Evolutionary conservation across 2,797 vertebrate species (phyloP).

Genomic region (Micrastur ruficollis): DNA sequence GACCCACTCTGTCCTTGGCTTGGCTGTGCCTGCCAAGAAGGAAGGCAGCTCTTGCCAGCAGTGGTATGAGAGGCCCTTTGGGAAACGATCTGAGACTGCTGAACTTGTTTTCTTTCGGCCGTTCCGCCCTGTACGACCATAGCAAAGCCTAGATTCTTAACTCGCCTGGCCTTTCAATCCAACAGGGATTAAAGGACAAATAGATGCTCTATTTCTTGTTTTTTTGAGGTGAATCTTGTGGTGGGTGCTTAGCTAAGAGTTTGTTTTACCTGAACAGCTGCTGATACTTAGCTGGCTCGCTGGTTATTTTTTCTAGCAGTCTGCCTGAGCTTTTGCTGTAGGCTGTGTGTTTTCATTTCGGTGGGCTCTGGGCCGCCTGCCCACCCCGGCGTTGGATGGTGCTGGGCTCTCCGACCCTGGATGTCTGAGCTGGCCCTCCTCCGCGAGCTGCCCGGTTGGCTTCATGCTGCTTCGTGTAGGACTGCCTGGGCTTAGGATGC

Average conservation of each 20-base stretch:
- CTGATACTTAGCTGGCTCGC: not conserved
- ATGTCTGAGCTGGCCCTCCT: not conserved
- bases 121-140: not conserved
- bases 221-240: conserved; percentile 24
- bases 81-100: not conserved
- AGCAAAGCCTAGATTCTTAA: not conserved
- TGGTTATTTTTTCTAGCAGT: not conserved
- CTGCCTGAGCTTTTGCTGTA: not conserved
- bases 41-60: not conserved
- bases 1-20: not conserved
- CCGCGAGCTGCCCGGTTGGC: not conserved
- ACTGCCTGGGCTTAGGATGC: not conserved
- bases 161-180: not conserved
- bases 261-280: conserved; percentile 20
- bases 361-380: not conserved
- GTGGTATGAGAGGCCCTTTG: not conserved
- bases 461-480: not conserved
- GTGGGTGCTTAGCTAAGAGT: not conserved
- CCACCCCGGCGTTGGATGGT: accelerated
- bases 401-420: not conserved
- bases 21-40: not conserved
- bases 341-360: not conserved
- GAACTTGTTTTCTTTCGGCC: not conserved
- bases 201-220: not conserved
- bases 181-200: not conserved